Evolutionary conservation across 2,888 invertebrate genomes (phyloP).

Genomic region (Stramonita haemastoma): DNA sequence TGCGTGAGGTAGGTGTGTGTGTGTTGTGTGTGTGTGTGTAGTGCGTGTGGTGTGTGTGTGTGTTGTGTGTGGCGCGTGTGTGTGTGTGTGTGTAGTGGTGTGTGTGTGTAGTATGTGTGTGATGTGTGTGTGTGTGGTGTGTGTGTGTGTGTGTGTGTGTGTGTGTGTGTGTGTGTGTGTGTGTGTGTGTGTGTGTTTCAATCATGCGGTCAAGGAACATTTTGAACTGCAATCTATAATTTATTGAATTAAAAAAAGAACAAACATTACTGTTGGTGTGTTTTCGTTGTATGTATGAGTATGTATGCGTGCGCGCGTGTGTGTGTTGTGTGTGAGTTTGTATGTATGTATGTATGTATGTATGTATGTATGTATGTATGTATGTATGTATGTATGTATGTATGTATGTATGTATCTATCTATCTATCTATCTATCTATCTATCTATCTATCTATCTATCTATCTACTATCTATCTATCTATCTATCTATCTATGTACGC

Average conservation of each 20-base stretch:
- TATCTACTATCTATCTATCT: background rate
- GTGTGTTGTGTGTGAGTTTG: background rate
- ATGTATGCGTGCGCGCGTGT: background rate
- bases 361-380: background rate
- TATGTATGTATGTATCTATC: background rate
- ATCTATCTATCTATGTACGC: background rate
- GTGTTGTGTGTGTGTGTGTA: background rate
- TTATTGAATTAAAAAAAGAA: too few relatives aligned
- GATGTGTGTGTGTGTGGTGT: background rate
- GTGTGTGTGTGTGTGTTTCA: background rate
- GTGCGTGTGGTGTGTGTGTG: background rate
- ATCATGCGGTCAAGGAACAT: too few relatives aligned
- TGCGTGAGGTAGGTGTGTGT: too few relatives aligned
- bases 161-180: conserved; percentile 4
- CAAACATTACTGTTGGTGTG: too few relatives aligned
- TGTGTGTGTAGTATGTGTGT: too few relatives aligned
- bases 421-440: background rate
- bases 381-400: background rate
- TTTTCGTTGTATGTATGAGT: too few relatives aligned
- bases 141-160: background rate
- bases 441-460: background rate
- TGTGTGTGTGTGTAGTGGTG: background rate
- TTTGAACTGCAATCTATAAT: too few relatives aligned
- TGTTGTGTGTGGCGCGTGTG: background rate
- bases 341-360: background rate